Evolutionary conservation across 2,797 vertebrate genomes (phyloP), one percentile per base, ranked within the genome.

Genomic region (Catostomus latipinnis): DNA sequence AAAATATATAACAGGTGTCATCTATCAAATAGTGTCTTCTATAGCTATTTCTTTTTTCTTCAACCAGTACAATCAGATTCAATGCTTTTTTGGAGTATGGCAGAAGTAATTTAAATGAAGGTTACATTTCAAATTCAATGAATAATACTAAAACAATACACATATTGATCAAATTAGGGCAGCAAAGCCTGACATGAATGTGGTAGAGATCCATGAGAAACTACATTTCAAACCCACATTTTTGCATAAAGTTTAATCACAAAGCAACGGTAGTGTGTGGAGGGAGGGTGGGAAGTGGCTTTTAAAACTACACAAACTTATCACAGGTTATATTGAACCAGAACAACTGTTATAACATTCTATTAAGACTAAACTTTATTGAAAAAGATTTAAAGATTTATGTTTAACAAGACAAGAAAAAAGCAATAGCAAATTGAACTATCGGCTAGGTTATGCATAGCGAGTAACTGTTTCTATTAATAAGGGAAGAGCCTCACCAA

Each of bases 401-500:
- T 96, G 96, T 98, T 96, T 97, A 98, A 98, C 98, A 99, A 99
- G 97, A 99, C 98, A 98, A 98, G 97, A 99, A 99, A 94, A 95
- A 99, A 98, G 97, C 98, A 98, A 98, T 97, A 99, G 97, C 97
- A 99, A 99, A 99, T 98, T 96, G 94, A 98, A 99, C 98, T 98
- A 99, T 97, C 97, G 98, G 97, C 97, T 99, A 99, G 96, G 96
- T 98, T 99, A 98, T 99, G 98, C 98, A 99, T 99, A 99, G 98
- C 97, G 96, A 99, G 97, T 98, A 98, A 98, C 96, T 98, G 96
- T 97, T 97, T 98, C 97, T 99, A 99, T 96, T 98, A 97, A 96
- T 96, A 96, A 97, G 96, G 97, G 97, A 98, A 98, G 97, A 99
- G 96, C 96, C 96, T 96, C 95, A 97, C 93, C 95, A 90, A 94